phyloP scores from a whole-genome alignment of 2,888 invertebrate genomes.

The Drosophila fulvimacula region DNA sequence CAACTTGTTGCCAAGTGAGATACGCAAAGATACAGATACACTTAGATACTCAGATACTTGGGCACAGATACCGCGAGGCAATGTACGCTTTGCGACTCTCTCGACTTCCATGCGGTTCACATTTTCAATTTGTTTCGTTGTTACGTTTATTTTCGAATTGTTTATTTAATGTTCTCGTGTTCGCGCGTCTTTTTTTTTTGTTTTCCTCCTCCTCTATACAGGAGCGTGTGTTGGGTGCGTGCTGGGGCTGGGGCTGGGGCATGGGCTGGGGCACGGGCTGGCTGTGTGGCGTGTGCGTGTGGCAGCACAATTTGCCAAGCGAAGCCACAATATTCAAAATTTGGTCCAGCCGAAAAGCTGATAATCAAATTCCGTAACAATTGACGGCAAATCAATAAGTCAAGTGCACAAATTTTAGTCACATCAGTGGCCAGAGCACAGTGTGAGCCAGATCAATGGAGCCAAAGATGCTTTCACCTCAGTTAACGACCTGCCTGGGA shows the following conservation, averaged over 20 bases:
- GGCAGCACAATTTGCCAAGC: conserved; percentile 3
- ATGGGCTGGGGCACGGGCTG: not conserved
- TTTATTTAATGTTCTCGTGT: conserved; percentile 69
- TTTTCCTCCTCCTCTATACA: not conserved
- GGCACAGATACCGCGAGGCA: conserved; percentile 44
- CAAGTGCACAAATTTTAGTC: conserved; percentile 59
- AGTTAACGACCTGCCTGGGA: conserved; percentile 49
- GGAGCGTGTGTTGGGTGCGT: conserved; percentile 1
- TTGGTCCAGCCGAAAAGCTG: conserved; percentile 56
- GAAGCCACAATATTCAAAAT: conserved; percentile 15
- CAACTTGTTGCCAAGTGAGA: conserved; percentile 75
- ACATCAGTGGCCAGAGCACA: conserved; percentile 8
- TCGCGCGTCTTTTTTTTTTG: conserved; percentile 35
- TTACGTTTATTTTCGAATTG: conserved; percentile 76
- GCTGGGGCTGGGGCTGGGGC: not conserved
- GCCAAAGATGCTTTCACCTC: conserved; percentile 67
- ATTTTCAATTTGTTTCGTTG: conserved; percentile 68
- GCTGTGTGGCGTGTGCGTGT: not conserved
- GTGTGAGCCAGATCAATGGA: conserved; percentile 25
- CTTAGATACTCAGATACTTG: conserved; percentile 42
- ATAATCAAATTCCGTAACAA: conserved; percentile 64
- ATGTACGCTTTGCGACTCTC: conserved; percentile 52
- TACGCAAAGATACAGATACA: conserved; percentile 46
- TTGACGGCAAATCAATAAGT: conserved; percentile 67
- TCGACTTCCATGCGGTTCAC: conserved; percentile 48